A percentile compares a stretch with the other conserved stretches of the same genome.
Conservation (phyloP, 1,140 invertebrate species). For the Dinothrombium tinctorium region DNA sequence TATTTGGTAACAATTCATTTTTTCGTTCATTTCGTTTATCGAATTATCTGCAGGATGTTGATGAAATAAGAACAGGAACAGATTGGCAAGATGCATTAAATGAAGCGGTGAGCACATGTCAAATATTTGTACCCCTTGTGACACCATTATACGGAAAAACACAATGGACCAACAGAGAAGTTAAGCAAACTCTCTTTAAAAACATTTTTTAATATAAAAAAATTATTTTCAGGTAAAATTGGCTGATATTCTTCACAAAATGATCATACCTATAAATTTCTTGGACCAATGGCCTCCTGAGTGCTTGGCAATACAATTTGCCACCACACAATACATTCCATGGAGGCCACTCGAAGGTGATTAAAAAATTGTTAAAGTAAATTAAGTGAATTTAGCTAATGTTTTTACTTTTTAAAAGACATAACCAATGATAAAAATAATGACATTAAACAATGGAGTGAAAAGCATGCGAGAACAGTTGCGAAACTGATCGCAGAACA, state of each 20-base stretch:
- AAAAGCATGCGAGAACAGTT: too few relatives aligned
- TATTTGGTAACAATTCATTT: too few relatives aligned
- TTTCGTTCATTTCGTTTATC: too few relatives aligned
- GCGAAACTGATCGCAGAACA: too few relatives aligned
- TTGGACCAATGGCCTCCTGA: conserved; percentile 24
- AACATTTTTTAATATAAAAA: too few relatives aligned
- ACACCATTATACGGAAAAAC: conserved; percentile 25
- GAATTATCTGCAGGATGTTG: too few relatives aligned
- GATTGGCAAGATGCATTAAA: conserved; percentile 28
- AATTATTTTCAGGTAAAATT: too few relatives aligned
- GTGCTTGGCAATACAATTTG: conserved; percentile 27
- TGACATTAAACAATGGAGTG: too few relatives aligned
- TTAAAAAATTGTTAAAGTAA: too few relatives aligned
- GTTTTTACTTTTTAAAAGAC: too few relatives aligned
- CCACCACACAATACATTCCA: conserved; percentile 21
- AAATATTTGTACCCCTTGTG: conserved; percentile 25
- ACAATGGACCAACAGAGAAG: conserved; percentile 27
- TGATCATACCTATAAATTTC: conserved; percentile 25
- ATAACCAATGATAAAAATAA: too few relatives aligned
- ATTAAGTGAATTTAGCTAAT: background rate
- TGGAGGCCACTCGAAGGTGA: conserved; percentile 8
- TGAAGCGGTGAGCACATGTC: conserved; percentile 24
- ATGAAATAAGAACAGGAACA: conserved; percentile 24
- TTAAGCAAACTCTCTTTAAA: too few relatives aligned
- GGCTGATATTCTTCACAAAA: conserved; percentile 24